These are phyloP conservation scores for Patella ulyssiponensis DNA, from an alignment of 2,888 invertebrate genomes.

Conservation along the genomic window DNA sequence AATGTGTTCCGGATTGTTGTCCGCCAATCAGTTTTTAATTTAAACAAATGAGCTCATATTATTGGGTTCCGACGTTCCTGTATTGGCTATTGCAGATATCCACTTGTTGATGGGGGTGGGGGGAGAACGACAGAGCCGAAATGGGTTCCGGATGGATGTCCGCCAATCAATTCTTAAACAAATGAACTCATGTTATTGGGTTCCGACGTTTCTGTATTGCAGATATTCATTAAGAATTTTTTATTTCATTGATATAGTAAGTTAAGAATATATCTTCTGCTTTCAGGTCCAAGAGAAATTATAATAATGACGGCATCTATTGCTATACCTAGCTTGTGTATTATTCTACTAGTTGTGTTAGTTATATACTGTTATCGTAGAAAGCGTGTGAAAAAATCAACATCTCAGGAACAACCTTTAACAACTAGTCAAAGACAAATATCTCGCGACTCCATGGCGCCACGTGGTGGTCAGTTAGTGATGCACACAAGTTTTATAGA, in stretches of 20 bases:
- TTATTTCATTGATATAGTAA: no score
- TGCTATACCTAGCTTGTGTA: conserved; percentile 48
- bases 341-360: conserved; percentile 47
- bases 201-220: neutral
- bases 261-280: conserved; percentile 14
- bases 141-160: neutral
- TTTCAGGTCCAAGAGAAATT: conserved; percentile 57
- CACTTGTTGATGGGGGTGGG: no score
- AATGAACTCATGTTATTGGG: no score
- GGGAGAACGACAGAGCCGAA: no score
- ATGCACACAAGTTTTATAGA: conserved; percentile 56
- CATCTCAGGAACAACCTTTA: conserved; percentile 53
- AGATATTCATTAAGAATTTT: no score
- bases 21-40: neutral
- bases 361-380: conserved; percentile 54
- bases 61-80: neutral
- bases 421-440: conserved; percentile 46
- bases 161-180: neutral
- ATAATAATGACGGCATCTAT: conserved; percentile 57
- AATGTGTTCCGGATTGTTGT: neutral
- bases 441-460: conserved; percentile 24
- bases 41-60: neutral
- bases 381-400: conserved; percentile 50
- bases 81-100: neutral
- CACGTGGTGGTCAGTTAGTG: conserved; percentile 53